Percentiles rank a stretch among this genome's conserved stretches.
These are phyloP conservation scores for Petrocephalus zakoni DNA, from an alignment of 2,113 vertebrate genomes.

Conservation along the genomic window DNA sequence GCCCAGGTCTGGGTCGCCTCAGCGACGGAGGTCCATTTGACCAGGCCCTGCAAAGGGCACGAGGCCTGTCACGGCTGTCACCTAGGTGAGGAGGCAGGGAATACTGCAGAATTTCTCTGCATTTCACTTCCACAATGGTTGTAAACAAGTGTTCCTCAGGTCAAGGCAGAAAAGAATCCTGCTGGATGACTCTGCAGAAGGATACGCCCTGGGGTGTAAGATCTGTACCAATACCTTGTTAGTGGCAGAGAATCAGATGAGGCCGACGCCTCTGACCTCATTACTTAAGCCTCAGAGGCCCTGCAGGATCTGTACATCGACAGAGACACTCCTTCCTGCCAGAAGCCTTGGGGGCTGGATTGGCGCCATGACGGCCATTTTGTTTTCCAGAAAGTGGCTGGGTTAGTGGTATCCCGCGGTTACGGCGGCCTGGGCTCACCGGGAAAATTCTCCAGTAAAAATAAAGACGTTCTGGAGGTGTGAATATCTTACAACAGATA, in stretches of 20 bases:
- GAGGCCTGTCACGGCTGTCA: not conserved
- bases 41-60: no score
- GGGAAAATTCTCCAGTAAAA: not conserved
- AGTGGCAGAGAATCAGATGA: not conserved
- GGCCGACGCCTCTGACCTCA: not conserved
- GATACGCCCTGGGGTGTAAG: not conserved
- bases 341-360: slow-evolving; percentile 1
- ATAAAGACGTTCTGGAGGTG: not conserved
- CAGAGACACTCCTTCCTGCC: not conserved
- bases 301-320: not conserved
- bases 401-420: not conserved
- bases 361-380: not conserved
- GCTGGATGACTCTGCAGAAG: not conserved
- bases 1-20: not conserved
- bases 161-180: not conserved
- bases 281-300: not conserved
- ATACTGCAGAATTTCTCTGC: not conserved
- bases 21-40: no score
- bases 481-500: not conserved
- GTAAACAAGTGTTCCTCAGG: not conserved
- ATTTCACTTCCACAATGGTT: not conserved
- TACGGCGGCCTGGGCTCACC: not conserved
- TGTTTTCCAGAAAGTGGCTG: not conserved
- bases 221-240: not conserved
- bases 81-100: not conserved